phyloP scores from a whole-genome alignment of 2,113 vertebrate genomes.

The Proterorhinus semilunaris region DNA sequence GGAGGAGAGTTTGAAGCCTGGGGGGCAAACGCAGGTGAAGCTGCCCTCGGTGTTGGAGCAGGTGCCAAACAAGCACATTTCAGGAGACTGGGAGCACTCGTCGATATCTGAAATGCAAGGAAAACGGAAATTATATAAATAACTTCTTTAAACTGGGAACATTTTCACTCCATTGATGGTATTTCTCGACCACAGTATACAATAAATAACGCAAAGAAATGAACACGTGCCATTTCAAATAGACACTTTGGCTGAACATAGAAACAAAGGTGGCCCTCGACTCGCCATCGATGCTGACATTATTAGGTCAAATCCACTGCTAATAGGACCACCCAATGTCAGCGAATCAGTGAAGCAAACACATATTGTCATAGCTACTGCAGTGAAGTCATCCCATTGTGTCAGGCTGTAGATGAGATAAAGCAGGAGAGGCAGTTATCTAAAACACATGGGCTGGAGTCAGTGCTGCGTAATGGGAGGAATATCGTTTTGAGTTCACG shows the following conservation, averaged over 20 bases:
- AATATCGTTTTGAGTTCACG: not conserved
- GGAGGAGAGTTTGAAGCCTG: slow-evolving; percentile 89
- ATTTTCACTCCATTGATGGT: too few species aligned
- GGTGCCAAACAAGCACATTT: slow-evolving; percentile 88
- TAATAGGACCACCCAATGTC: slow-evolving; percentile 1
- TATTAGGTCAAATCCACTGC: not conserved
- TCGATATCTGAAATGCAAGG: slow-evolving; percentile 85
- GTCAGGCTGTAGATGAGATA: slow-evolving; percentile 30
- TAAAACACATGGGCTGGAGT: slow-evolving; percentile 13
- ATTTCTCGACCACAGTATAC: too few species aligned
- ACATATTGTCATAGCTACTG: not conserved
- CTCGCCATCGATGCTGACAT: not conserved
- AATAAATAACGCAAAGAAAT: too few species aligned
- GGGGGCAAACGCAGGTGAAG: slow-evolving; percentile 89
- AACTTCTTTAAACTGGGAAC: too few species aligned
- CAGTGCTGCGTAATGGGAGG: not conserved
- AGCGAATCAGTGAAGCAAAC: not conserved
- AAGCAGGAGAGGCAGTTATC: slow-evolving; percentile 1
- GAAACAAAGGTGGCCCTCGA: not conserved
- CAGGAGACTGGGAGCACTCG: slow-evolving; percentile 87
- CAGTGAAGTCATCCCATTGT: slow-evolving; percentile 11
- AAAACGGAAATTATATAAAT: not conserved
- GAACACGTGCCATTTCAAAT: too few species aligned
- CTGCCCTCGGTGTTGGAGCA: slow-evolving; percentile 93
- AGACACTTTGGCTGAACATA: not conserved